Conservation (phyloP, 2,888 invertebrate species). For the Chloromyia formosa region DNA sequence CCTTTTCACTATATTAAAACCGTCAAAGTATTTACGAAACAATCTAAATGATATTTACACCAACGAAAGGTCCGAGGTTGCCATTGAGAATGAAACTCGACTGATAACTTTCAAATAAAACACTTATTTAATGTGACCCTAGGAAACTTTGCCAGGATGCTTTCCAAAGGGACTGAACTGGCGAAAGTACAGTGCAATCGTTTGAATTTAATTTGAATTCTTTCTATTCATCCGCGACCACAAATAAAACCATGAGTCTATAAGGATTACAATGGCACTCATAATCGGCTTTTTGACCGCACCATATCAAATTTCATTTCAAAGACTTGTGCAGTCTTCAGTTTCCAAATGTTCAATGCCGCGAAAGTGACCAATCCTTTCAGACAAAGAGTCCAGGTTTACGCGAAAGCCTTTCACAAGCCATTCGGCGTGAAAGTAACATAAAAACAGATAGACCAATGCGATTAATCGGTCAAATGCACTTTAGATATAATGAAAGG, state of each 20-base stretch:
- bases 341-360: background rate
- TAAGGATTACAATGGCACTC: background rate
- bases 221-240: background rate
- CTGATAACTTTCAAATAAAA: slow-evolving; percentile 17
- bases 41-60: background rate
- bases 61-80: background rate
- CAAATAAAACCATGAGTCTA: background rate
- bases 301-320: background rate
- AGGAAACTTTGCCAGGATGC: background rate
- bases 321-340: background rate
- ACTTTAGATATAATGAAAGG: background rate
- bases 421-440: background rate
- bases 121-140: background rate
- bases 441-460: slow-evolving; percentile 7
- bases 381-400: background rate
- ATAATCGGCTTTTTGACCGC: slow-evolving; percentile 26
- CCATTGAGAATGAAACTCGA: slow-evolving; percentile 13
- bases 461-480: slow-evolving; percentile 32
- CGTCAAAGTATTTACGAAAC: slow-evolving; percentile 1
- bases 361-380: background rate
- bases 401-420: background rate
- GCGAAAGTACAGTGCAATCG: background rate
- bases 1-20: slow-evolving; percentile 27
- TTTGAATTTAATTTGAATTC: slow-evolving; percentile 8
- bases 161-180: background rate